Base-by-base conservation (phyloP, 2,888 invertebrate species). In the Ennomos fuscantarius region DNA sequence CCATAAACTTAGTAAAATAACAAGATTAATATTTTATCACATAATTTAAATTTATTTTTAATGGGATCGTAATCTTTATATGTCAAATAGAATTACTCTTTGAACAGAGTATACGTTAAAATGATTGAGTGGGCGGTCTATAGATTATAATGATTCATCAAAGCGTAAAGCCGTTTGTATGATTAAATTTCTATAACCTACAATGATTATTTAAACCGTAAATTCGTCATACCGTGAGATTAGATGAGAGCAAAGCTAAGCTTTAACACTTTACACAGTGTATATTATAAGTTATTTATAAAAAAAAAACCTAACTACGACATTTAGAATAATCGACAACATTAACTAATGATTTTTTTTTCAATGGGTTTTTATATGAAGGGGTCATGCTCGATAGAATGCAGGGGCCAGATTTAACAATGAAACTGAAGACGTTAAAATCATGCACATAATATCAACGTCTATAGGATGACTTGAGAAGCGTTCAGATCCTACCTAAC, bases 341-440 rank as follows among this genome's bases (percentile, higher is more conserved):
- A 24, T 24, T 24, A 74, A 77, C 79, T 80, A 81, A 78, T 77
- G 76, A 73, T 43, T 66, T 63, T 66, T 72, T 68, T 74, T 70
- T 66, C 72, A 72, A 72, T 74, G 73, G 68, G 9, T 48, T 73
- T 66, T 74, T 72, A 72, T 74, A 82, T 81, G 80, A 72, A 72
- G 75, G 78, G 80, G 78, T 71, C 89, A 88, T 88, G 89, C 89
- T 75, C 74, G 72, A 68, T 66, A 73, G 13, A 72, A 84, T 87
- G 83, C 82, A 70, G 80, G 81, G 72, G 59, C 60, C 70, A 66
- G 70, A 82, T 77, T 81, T 66, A 78, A 82, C 79, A 81, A 80
- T 81, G 80, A 72, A 34, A 74, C 67, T 70, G 59, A 58, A 70
- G 54, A 66, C 71, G 66, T 69, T 66, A 61, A 72, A 70, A 70